Base-by-base conservation (phyloP, 2,113 vertebrate genomes). In the Anoura caudifer region DNA sequence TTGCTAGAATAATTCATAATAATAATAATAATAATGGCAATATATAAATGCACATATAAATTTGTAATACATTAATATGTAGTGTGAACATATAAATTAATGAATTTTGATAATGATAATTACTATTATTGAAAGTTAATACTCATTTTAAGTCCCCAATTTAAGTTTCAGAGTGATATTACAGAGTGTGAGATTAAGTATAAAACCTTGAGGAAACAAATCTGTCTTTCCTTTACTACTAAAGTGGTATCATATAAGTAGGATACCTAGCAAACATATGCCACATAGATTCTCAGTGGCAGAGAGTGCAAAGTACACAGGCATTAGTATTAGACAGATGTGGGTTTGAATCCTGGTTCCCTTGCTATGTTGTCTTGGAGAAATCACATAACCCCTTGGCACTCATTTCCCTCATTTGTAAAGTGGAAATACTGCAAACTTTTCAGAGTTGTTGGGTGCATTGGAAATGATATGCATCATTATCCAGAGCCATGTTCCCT, bases 151-250 rank as follows among this genome's bases (percentile, higher is more conserved):
- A 43, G 31, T 79, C 20, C 19, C 45, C n/a, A 83, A 85, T 26
- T 96, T 50, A 92, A 70, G 31, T 96, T 82, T 90, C 33, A 95
- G 4, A 69, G 5, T 82, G 36, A 92, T 83, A 1, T 90, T 97
- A 85, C 2, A 81, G 52, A 92, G 69, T 24, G n/a, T 90, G 3
- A 87, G 52, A 63, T 11, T 59, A 81, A 59, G 38, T 80, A n/a
- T 24, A 73, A 83, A 65, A n/a, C 6, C n/a, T 31, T 41, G 52
- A 19, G n/a, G 72, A 24, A 76, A 73, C 38, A 90, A 95, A 61
- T 95, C 19, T 43, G 93, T 87, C 67, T 63, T 41, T 94, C 24
- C 1, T 96, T 97, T 87, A 80, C 13, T 80, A 85, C 43, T 94
- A 72, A 83, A 81, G 45, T 94, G 19, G 38, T 5, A 80, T 80